Base-by-base conservation (phyloP, 2,797 vertebrate species). In the Urocyon cinereoargenteus region DNA sequence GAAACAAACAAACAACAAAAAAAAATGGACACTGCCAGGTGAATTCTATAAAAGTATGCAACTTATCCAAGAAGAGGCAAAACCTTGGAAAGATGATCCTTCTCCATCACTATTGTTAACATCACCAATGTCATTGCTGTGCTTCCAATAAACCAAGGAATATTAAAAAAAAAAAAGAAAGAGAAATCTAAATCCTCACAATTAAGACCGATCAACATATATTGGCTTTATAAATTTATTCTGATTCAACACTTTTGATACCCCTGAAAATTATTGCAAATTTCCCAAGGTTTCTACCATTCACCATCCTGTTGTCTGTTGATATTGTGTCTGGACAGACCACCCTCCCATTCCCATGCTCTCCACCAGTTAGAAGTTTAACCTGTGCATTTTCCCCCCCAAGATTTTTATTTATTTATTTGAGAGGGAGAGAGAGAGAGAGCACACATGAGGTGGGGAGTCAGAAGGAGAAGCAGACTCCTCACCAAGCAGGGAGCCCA, bases 311-410 rank as follows among this genome's bases (percentile, higher is more conserved):
- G 2, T 12, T n/a, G 10, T 21, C 19, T n/a, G 4, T 40, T 10
- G 34, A 62, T 26, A 22, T 0, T 21, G 31, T 22, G n/a, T 49
- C 31, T 24, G 34, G 34, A 24, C 49, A 70, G 61, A 59, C 3
- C 6, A 26, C 16, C 24, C 5, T 2, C 0, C 22, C 14, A 2
- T 0, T 1, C 1, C 51, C 14, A 11, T 1, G 11, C 15, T 64
- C 8, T 28, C 14, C 4, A 26, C n/a, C 12, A 18, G 4, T 12
- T 21, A 3, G 45, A 53, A 70, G 22, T 75, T 72, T 21, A 51
- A 2, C 72, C 82, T 22, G 1, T 16, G 4, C 21, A 31, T 22
- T 36, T 85, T 40, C 19, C 11, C 5, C 2, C 14, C 26, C 2
- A 34, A 68, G 66, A 34, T 68, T 68, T 68, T 21, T 21, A 68